Evolutionary conservation across 2,797 vertebrate species (phyloP), one percentile per base, ranked within the genome.

Genomic region (Zalophus californianus): DNA sequence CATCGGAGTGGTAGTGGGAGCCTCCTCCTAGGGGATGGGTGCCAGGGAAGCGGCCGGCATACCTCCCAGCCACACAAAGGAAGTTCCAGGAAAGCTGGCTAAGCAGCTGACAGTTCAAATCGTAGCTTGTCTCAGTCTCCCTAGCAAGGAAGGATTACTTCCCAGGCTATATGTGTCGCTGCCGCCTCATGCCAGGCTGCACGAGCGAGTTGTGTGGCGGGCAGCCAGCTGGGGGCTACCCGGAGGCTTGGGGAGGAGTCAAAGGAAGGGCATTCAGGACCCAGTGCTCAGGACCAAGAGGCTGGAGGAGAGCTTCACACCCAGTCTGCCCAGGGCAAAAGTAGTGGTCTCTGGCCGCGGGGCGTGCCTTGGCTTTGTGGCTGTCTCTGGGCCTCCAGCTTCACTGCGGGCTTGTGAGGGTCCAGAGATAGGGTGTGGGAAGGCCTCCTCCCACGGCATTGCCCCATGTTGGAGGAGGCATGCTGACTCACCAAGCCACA

Each of bases 401-500:
- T 54, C 72, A 15, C 21, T 8, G 9, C 14, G n/a, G 60, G 72
- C 44, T 23, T 44, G 18, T 25, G 11, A 70, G 38, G 54, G 35
- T 38, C 27, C 11, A 38, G 82, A n/a, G 48, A 9, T 14, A 20
- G 60, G 68, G 25, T 32, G 9, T 29, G 21, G 54, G 72, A 70
- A 86, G 58, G 38, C 35, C 27, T 50, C 88, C 75, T 75, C 56
- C 50, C 14, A 73, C 18, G 2, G 3, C 41, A n/a, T 56, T 14
- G 41, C 25, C 7, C 5, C 7, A 2, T 21, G 18, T 27, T 20
- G 86, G 52, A 84, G 64, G 41, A 20, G 48, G 48, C 18, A 35
- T 0, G 0, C 32, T 18, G 48, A 32, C 44, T 54, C 78, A 80
- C 10, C 12, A 29, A 23, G 77, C 29, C 56, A 75, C 32, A 66